These are phyloP conservation scores for Parnassius smintheus DNA, from an alignment of 2,888 invertebrate genomes.

Conservation along the genomic window DNA sequence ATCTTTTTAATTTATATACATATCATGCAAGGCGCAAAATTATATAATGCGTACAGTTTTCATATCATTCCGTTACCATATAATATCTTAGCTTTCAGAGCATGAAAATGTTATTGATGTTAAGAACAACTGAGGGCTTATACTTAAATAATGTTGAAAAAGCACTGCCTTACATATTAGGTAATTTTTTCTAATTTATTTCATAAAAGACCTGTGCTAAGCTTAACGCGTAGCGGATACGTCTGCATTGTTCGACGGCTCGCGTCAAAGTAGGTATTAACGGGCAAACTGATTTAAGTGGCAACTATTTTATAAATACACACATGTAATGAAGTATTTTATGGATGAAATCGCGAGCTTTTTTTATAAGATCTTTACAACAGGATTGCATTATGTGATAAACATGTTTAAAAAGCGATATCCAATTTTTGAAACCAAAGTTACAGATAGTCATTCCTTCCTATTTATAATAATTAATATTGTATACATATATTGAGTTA, in stretches of 20 bases:
- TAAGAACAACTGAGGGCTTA: slow-evolving; percentile 42
- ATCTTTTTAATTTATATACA: slow-evolving; percentile 43
- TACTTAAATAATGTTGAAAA: slow-evolving; percentile 63
- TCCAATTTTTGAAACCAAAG: slow-evolving; percentile 49
- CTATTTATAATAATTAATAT: slow-evolving; percentile 15
- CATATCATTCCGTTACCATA: slow-evolving; percentile 65
- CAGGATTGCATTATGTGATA: slow-evolving; percentile 52
- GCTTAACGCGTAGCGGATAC: slow-evolving; percentile 43
- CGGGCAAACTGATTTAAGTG: slow-evolving; percentile 47
- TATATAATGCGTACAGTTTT: slow-evolving; percentile 55
- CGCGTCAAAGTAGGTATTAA: slow-evolving; percentile 50
- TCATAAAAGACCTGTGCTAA: slow-evolving; percentile 48
- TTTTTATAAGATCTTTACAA: slow-evolving; percentile 67
- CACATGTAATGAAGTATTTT: slow-evolving; percentile 44
- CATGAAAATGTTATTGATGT: slow-evolving; percentile 30
- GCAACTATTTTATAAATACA: slow-evolving; percentile 40
- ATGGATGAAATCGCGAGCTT: slow-evolving; percentile 65
- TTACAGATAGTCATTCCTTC: slow-evolving; percentile 34
- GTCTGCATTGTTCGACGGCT: slow-evolving; percentile 53
- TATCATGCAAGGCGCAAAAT: slow-evolving; percentile 70
- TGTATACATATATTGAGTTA: slow-evolving; percentile 21
- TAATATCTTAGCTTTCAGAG: slow-evolving; percentile 31
- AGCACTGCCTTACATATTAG: slow-evolving; percentile 78
- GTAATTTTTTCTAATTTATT: slow-evolving; percentile 50
- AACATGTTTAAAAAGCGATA: slow-evolving; percentile 38